These are phyloP conservation scores for Amiota communis DNA, from an alignment of 2,888 invertebrate species.

Conservation along the genomic window DNA sequence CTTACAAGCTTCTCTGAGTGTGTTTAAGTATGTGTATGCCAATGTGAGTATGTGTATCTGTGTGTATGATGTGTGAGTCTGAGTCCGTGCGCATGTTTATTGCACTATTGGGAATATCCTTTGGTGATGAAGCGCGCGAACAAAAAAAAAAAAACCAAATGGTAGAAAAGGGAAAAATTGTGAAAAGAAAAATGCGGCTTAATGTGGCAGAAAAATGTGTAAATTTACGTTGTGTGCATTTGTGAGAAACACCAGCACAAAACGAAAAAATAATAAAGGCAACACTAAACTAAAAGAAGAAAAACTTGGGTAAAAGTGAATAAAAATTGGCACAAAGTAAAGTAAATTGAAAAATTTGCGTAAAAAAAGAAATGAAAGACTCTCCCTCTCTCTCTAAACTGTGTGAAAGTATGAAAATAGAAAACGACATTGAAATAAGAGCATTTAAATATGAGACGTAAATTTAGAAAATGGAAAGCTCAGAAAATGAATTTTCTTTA, in stretches of 20 bases:
- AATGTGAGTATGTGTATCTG: constrained; percentile 36
- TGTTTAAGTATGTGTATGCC: constrained; percentile 37
- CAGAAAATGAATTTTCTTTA: no score
- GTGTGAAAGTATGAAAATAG: constrained; percentile 32
- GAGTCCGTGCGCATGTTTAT: constrained; percentile 60
- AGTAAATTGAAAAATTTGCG: constrained; percentile 62
- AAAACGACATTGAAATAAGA: neutral
- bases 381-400: no score
- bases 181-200: constrained; percentile 54
- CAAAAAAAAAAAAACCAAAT: neutral
- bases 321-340: constrained; percentile 17
- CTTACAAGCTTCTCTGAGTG: neutral
- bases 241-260: neutral
- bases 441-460: no score
- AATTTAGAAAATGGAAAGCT: no score
- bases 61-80: constrained; percentile 36
- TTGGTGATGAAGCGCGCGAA: constrained; percentile 30
- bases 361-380: constrained; percentile 45
- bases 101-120: constrained; percentile 62
- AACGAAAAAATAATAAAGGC: neutral
- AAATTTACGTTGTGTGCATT: constrained; percentile 54
- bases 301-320: neutral
- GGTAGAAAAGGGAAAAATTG: constrained; percentile 3
- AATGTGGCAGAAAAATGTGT: constrained; percentile 67
- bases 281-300: neutral